These are phyloP conservation scores for Nibea coibor DNA, from an alignment of 2,113 vertebrate genomes.

Conservation along the genomic window DNA sequence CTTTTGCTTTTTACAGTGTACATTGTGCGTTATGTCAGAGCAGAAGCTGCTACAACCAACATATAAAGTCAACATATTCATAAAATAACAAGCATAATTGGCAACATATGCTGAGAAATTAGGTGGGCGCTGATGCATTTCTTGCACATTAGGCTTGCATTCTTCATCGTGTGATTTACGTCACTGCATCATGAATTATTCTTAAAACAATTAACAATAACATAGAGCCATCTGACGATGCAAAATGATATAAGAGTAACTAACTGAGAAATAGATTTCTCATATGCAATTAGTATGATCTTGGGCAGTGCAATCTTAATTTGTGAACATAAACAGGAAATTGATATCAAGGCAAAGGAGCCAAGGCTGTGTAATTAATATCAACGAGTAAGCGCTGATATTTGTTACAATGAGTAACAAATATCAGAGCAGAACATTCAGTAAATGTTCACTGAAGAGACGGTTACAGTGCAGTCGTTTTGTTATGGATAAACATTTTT, in stretches of 20 bases:
- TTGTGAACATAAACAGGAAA: conserved; percentile 57
- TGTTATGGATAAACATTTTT: conserved; percentile 8
- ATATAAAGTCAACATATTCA: conserved; percentile 9
- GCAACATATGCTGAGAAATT: conserved; percentile 10
- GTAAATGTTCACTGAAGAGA: conserved; percentile 29
- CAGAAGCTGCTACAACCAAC: not conserved
- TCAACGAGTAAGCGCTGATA: not conserved
- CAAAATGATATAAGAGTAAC: conserved; percentile 19
- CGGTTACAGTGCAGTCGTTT: not conserved
- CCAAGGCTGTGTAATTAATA: conserved; percentile 36
- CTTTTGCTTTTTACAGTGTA: not conserved
- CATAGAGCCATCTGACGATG: not conserved
- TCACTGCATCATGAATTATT: conserved; percentile 27
- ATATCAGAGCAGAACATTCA: conserved; percentile 21
- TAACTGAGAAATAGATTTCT: conserved; percentile 31
- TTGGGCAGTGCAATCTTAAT: conserved; percentile 46
- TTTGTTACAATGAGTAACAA: conserved; percentile 6
- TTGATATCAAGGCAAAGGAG: conserved; percentile 49
- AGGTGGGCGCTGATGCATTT: conserved; percentile 10
- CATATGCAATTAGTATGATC: conserved; percentile 47
- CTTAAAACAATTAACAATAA: conserved; percentile 31
- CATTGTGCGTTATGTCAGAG: not conserved
- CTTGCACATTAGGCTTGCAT: not conserved
- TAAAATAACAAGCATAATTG: conserved; percentile 16
- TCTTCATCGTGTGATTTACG: conserved; percentile 28